Percentiles rank a stretch among this genome's conserved stretches.
Evolutionary conservation across 1,140 invertebrate genomes (phyloP).

Genomic region (Oryctes rhinoceros): DNA sequence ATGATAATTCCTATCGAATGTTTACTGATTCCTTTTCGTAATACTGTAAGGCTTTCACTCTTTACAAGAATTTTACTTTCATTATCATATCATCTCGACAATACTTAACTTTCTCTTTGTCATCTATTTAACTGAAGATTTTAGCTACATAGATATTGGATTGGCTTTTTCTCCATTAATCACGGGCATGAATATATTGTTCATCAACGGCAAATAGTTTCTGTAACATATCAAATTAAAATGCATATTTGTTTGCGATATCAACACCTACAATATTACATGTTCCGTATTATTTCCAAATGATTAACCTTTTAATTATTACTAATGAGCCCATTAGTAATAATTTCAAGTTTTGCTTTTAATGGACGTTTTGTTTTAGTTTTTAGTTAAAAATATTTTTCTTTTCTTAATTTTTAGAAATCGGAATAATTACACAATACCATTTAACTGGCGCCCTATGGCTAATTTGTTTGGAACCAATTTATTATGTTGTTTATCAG

Average conservation of each 20-base stretch:
- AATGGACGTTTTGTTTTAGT: too few relatives aligned
- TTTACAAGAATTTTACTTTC: conserved; percentile 35
- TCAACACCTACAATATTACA: too few relatives aligned
- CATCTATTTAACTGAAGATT: background rate
- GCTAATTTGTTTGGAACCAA: too few relatives aligned
- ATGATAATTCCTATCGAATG: background rate
- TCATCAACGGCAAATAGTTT: background rate
- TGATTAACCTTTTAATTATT: too few relatives aligned
- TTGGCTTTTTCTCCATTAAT: background rate
- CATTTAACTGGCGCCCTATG: too few relatives aligned
- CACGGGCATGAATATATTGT: background rate
- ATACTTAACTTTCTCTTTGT: conserved; percentile 25
- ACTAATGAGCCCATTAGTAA: too few relatives aligned
- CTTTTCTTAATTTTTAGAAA: too few relatives aligned
- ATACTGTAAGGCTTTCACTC: conserved; percentile 14
- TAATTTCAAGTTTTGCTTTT: too few relatives aligned
- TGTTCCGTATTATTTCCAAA: too few relatives aligned
- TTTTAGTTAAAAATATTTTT: too few relatives aligned
- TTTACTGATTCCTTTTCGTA: background rate
- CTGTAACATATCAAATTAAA: background rate
- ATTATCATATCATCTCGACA: conserved; percentile 26
- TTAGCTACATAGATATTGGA: background rate
- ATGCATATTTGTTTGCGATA: background rate
- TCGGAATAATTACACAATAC: too few relatives aligned
- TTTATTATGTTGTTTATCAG: too few relatives aligned